Evolutionary conservation across 2,113 vertebrate species (phyloP), one percentile per base, ranked within the genome.

Genomic region (Lepisosteus osseus): DNA sequence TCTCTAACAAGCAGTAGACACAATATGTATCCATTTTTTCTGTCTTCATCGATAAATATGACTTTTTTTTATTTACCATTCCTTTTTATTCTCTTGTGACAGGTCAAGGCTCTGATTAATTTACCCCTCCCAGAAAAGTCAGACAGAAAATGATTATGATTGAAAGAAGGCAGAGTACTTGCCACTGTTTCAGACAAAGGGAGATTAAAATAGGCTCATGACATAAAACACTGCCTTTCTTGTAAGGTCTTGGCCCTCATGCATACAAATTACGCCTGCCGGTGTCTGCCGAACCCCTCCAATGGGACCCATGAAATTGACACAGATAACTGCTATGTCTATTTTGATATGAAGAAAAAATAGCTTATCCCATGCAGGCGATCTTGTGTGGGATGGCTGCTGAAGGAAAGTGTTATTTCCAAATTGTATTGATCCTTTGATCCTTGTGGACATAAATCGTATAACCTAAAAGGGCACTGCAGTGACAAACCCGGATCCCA

Each of bases 131-230:
- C 5, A 51, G 9, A 51, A 51, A 51, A 51, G 9, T 51, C 47
- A 13, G 13, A 59, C n/a, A 13, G 12, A 15, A 59, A 59, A 59
- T 59, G 57, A 59, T 59, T 59, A 59, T 4, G 57, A n/a, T 59
- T 15, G n/a, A 13, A 59, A 3, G 57, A 13, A 3, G 3, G 57
- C 14, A 59, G 11, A 59, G 4, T 59, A 59, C 57, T 13, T 9
- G 57, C 57, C 57, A 59, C 57, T 11, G 57, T 59, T 59, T 59
- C 57, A 59, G 14, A 59, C 57, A 59, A 59, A 59, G 57, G n/a
- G 57, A 59, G 5, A 8, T 15, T 11, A 59, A 59, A 3, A 15
- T 59, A 59, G 12, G 57, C 57, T 59, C 13, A 13, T 59, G 57
- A 13, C 57, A 59, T 59, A 59, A 59, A 59, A 13, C 57, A 59